Base-by-base conservation (phyloP, 2,113 vertebrate species). In the Siniperca chuatsi region DNA sequence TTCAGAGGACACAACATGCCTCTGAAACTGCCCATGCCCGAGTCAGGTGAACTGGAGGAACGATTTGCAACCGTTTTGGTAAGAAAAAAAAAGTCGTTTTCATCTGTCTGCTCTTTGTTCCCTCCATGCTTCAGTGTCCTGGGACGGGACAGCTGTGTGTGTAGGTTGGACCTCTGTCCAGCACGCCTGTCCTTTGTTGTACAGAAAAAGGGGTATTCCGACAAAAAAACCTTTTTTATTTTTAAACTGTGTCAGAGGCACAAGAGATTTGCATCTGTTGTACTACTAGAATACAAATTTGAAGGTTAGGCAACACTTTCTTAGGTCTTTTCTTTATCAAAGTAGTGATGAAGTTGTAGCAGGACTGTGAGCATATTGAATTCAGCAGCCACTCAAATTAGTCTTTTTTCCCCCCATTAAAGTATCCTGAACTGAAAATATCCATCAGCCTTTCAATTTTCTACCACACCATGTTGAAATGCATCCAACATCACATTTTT, bases 21-120 rank as follows among this genome's bases (percentile, higher is more conserved):
- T 16, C 94, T 97, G 85, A 99, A 98, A 87, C 96, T 98, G 84
- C 98, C 98, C 75, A 97, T 99, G 98, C 98, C 98, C 1, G 98
- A 99, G 67, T 96, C 97, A 33, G 94, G 95, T 0, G 98, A 99
- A 79, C 96, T 99, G 96, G 98, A 99, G 95, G 98, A 99, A 81
- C 94, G 97, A 54, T 99, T 99, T 89, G 97, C 97, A 29, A 92
- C 96, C 82, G 98, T 99, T 42, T 89, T 99, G 98, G 98, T 99
- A 93, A 96, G 98, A 67, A 4, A 18, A 1, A 20, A 33, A 2
- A 20, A 77, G 42, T 71, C 8, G 8, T 57, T 78, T 86, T 46
- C 44, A 75, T 90, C 23, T 71, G 62, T 80, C 13, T 86, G n/a
- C 52, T 87, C 82, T 81, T 79, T 91, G 86, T 91, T 91, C 84